Base-by-base conservation (phyloP, 2,113 vertebrate genomes). In the Ciconia stormi region DNA sequence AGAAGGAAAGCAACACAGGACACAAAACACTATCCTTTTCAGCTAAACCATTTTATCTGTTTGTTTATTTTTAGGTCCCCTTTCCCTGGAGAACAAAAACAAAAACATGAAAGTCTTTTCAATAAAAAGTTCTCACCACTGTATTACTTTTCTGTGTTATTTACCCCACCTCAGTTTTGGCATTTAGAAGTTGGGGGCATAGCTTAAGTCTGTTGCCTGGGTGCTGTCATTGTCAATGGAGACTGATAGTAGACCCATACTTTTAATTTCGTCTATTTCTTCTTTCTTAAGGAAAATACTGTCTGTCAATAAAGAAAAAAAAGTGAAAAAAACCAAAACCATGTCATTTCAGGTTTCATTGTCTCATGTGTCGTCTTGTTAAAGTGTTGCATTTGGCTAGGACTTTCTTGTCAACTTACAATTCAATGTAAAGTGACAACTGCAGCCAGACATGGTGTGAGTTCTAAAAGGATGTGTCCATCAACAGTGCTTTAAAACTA, bases 351-450 rank as follows among this genome's bases (percentile, higher is more conserved):
- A 73, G 27, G 40, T 94, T 91, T 92, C 85, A 89, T 93, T 87
- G 76, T 89, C 50, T 91, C 32, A 56, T 83, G 71, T 91, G 65
- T 87, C 10, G 1, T 88, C 87, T 93, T 91, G 56, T 89, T 95
- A 85, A 96, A 93, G 52, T 78, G 58, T 58, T 85, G 59, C 50
- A 62, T 87, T 96, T 92, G 70, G 58, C 73, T 88, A 69, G 47
- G 50, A 93, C 78, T 97, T 90, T 74, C 80, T 82, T 84, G 69
- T 97, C 93, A 96, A 90, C 67, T 88, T 90, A 76, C 40, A 89
- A 84, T 91, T 94, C 87, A 92, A 66, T 95, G 93, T 66, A 88
- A 97, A 90, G 59, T 97, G 94, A 97, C 93, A 97, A 95, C 76
- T 90, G 63, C 82, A 86, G 82, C 34, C 72, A 96, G 67, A 94